phyloP scores from a whole-genome alignment of 2,797 vertebrate species.

The Leptodactylus fallax region DNA sequence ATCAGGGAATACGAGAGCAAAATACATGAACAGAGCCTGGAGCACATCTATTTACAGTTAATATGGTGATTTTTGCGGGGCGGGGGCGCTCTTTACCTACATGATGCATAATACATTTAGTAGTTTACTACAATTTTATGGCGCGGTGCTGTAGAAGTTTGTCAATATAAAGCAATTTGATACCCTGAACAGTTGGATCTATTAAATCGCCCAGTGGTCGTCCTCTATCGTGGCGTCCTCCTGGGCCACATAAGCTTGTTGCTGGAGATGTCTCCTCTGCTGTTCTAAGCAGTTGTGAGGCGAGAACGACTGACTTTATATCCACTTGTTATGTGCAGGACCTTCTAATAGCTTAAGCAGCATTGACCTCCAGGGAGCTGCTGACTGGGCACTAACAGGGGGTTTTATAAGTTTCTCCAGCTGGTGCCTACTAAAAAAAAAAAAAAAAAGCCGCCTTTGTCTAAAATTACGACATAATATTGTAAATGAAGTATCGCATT shows the following conservation, averaged over 20 bases:
- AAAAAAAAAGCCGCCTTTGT: slow-evolving; percentile 58
- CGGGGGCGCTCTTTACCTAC: neutral
- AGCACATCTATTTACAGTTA: neutral
- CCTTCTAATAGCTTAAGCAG: slow-evolving; percentile 50
- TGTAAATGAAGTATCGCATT: slow-evolving; percentile 59
- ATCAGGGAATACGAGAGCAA: too few species aligned
- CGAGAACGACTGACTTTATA: slow-evolving; percentile 48
- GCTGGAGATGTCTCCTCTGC: slow-evolving; percentile 48
- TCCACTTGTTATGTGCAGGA: slow-evolving; percentile 52
- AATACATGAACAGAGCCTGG: too few species aligned
- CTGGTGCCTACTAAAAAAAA: slow-evolving; percentile 59
- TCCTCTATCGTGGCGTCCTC: slow-evolving; percentile 56
- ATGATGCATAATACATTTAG: neutral
- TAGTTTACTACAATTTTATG: slow-evolving; percentile 5
- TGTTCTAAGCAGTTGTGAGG: slow-evolving; percentile 54
- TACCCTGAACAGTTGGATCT: slow-evolving; percentile 55
- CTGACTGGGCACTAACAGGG: slow-evolving; percentile 58
- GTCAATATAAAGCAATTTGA: slow-evolving; percentile 52
- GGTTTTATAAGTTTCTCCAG: slow-evolving; percentile 60
- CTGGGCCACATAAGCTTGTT: slow-evolving; percentile 55
- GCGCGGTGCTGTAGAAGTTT: neutral
- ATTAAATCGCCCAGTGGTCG: slow-evolving; percentile 56
- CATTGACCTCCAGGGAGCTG: slow-evolving; percentile 62
- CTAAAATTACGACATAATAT: slow-evolving; percentile 62
- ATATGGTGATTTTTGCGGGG: neutral